Evolutionary conservation across 2,797 vertebrate genomes (phyloP), one percentile per base, ranked within the genome.

Genomic region (Acanthurus lineatus): DNA sequence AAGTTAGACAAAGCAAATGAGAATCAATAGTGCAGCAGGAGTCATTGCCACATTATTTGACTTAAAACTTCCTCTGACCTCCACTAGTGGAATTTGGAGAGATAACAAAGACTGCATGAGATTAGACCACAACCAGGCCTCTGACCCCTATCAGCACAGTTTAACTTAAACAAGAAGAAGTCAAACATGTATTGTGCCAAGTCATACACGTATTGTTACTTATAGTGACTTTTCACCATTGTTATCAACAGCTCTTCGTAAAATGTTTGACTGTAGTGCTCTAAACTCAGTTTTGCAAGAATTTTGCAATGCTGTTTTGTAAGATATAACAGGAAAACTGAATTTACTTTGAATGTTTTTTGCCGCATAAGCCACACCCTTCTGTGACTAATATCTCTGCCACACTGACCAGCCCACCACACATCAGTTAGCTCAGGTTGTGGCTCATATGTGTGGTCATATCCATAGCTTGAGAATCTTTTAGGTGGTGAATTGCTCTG

Each of bases 341-440:
- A 79, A 52, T 42, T n/a, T 42, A 51, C 54, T 20, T 20, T n/a
- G 58, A 28, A 61, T 70, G 78, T 70, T 51, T 68, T 72, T 75
- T 84, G 70, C 77, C 89, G 86, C 86, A 81, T 64, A 68, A 79
- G 86, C 89, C 91, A 88, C 92, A 10, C 91, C 92, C 67, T 8
- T 53, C 65, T 79, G 12, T 59, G 85, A 81, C 59, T 81, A 52
- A 76, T 74, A 70, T 54, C 19, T 54, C 56, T 47, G 20, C 59
- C 11, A 6, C 56, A 4, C 40, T 58, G 57, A 20, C 73, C 72
- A 68, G 63, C 60, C 61, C 32, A 35, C 32, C 32, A 35, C 45
- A 44, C 75, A 25, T 53, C 76, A 88, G 49, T 86, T 74, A 59
- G 61, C 42, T 32, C 56, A 76, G 66, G 59, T 16, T n/a, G 19